These are phyloP conservation scores for Babylonia areolata DNA, from an alignment of 1,140 invertebrate genomes.

Conservation along the genomic window DNA sequence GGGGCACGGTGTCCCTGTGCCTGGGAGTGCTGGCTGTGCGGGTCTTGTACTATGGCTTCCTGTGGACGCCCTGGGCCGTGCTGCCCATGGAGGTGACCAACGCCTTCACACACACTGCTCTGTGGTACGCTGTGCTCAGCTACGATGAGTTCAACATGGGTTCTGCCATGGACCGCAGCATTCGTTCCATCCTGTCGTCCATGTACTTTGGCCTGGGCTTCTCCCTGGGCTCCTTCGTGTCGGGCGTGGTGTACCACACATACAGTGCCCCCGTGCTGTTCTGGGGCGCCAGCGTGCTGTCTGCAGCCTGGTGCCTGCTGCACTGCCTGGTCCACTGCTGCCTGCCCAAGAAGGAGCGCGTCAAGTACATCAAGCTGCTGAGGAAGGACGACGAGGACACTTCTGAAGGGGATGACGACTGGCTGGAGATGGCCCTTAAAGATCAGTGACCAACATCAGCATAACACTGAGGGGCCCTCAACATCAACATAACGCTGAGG, in stretches of 20 bases:
- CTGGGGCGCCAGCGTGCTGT: slow-evolving; percentile 55
- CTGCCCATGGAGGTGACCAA: slow-evolving; percentile 66
- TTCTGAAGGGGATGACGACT: slow-evolving; percentile 65
- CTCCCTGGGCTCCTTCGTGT: slow-evolving; percentile 62
- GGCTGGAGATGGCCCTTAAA: slow-evolving; percentile 71
- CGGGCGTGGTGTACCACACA: slow-evolving; percentile 63
- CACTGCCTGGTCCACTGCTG: slow-evolving; percentile 63
- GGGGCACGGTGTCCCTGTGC: slow-evolving; percentile 57
- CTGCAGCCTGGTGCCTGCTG: slow-evolving; percentile 62
- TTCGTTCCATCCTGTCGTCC: slow-evolving; percentile 66
- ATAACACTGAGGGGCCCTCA: too few relatives aligned
- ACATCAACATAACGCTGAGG: too few relatives aligned
- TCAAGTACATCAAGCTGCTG: slow-evolving; percentile 66
- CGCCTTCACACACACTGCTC: slow-evolving; percentile 68
- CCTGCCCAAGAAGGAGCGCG: slow-evolving; percentile 59
- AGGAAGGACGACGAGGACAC: slow-evolving; percentile 63
- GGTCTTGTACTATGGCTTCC: slow-evolving; percentile 66
- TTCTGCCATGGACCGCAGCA: slow-evolving; percentile 65
- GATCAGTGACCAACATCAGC: slow-evolving; percentile 57
- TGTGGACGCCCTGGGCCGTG: slow-evolving; percentile 67
- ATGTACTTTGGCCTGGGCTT: slow-evolving; percentile 72
- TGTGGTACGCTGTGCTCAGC: slow-evolving; percentile 71
- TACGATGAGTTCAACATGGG: slow-evolving; percentile 68
- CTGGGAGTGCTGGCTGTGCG: slow-evolving; percentile 59
- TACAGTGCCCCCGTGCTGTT: slow-evolving; percentile 65